Conservation (phyloP, 2,113 vertebrate species). For the Alethe castanea region DNA sequence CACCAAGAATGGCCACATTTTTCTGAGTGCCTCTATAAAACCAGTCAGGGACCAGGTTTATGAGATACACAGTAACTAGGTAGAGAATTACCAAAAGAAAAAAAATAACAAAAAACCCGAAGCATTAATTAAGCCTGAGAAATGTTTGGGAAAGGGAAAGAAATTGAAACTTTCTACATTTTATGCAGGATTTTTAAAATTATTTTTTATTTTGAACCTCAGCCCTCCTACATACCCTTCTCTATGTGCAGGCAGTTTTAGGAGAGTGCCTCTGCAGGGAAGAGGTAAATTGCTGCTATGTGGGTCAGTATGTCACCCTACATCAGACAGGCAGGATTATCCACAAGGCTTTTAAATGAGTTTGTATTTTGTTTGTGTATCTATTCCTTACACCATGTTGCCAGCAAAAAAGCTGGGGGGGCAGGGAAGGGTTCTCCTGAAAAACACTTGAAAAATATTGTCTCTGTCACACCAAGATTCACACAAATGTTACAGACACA, state of each 20-base stretch:
- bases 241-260: background rate
- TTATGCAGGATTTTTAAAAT: background rate
- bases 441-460: background rate
- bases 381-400: background rate
- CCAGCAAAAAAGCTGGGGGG: background rate
- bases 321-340: background rate
- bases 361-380: background rate
- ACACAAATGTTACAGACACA: background rate
- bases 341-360: background rate
- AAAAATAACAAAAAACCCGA: background rate
- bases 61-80: background rate
- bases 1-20: slow-evolving; percentile 2
- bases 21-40: background rate
- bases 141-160: background rate
- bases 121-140: background rate
- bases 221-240: background rate
- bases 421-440: background rate
- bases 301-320: background rate
- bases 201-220: background rate
- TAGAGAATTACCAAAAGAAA: background rate
- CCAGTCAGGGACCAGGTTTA: background rate
- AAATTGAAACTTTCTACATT: background rate
- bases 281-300: background rate
- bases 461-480: background rate
- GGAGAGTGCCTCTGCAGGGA: background rate